Evolutionary conservation across 2,888 invertebrate species (phyloP).

Genomic region (Platycheirus albimanus): DNA sequence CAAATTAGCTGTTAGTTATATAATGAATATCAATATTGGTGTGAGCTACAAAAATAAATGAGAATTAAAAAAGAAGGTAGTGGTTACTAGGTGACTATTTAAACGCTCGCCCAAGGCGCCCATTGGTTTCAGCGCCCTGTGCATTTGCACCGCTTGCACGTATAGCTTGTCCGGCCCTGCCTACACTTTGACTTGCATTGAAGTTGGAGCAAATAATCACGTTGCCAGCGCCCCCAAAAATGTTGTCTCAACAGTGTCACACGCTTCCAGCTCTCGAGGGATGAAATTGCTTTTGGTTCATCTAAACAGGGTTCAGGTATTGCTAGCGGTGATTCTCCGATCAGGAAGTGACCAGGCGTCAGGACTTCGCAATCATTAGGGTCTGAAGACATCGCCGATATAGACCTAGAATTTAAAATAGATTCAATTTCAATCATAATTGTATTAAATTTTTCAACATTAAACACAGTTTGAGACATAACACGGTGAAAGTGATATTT

Average conservation of each 20-base stretch:
- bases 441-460: constrained; percentile 24
- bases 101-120: no score
- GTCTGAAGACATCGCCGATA: not conserved
- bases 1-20: no score
- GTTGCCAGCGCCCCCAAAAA: constrained; percentile 4
- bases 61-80: no score
- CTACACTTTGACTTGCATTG: constrained; percentile 21
- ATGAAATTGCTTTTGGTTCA: not conserved
- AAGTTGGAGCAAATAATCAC: constrained; percentile 2
- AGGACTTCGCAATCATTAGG: not conserved
- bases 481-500: not conserved
- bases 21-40: no score
- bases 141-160: no score
- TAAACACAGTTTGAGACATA: not conserved
- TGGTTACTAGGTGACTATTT: no score
- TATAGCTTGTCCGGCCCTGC: no score
- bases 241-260: constrained; percentile 2
- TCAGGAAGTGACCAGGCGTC: not conserved
- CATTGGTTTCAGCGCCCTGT: no score
- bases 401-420: not conserved
- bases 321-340: not conserved
- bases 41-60: no score
- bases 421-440: not conserved
- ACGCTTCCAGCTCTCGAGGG: not conserved
- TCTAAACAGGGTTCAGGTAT: not conserved